These are phyloP conservation scores for Perodicticus potto DNA, from an alignment of 2,797 vertebrate species.

Conservation along the genomic window DNA sequence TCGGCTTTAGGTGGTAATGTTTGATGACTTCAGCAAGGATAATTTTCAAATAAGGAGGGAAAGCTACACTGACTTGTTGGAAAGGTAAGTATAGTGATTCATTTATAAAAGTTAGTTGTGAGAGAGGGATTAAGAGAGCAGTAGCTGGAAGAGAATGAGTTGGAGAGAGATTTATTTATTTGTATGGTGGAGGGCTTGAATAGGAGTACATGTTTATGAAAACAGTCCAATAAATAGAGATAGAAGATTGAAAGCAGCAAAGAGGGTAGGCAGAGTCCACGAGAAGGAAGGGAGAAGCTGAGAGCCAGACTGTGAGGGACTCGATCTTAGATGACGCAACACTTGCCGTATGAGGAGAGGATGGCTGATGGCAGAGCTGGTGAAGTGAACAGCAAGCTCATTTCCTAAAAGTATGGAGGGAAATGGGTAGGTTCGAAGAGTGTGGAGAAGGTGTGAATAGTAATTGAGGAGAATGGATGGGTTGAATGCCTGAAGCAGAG, in stretches of 20 bases:
- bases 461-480: background rate
- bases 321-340: slow-evolving; percentile 26
- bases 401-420: background rate
- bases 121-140: background rate
- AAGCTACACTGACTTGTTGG: background rate
- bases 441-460: background rate
- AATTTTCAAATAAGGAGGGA: slow-evolving; percentile 11
- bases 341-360: background rate
- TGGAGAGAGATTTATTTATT: background rate
- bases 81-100: slow-evolving; percentile 26
- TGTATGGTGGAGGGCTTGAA: background rate
- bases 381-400: background rate
- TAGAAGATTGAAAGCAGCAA: slow-evolving; percentile 1
- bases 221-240: background rate
- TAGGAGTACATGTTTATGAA: background rate
- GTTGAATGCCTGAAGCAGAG: slow-evolving; percentile 26
- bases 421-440: background rate
- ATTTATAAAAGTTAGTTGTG: slow-evolving; percentile 19
- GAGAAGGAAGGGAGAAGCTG: background rate
- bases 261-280: background rate
- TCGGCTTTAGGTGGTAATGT: background rate
- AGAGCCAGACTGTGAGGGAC: background rate
- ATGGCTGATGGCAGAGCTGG: background rate
- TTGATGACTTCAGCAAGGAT: slow-evolving; percentile 23
- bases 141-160: slow-evolving; percentile 14